phyloP scores from a whole-genome alignment of 2,113 vertebrate genomes.

The Zeus faber region DNA sequence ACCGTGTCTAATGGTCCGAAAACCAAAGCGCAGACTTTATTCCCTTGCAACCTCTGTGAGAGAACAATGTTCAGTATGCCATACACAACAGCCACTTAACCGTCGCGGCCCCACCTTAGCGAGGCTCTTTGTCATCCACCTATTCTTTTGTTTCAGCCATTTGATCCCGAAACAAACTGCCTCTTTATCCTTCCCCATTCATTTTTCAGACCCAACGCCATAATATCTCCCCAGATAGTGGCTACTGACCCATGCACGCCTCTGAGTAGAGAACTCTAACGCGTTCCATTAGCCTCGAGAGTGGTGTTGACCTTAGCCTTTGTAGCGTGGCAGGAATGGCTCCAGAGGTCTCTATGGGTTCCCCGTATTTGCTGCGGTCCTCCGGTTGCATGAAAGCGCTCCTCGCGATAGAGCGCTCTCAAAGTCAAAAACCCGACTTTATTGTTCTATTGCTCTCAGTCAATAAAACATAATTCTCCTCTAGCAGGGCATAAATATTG shows the following conservation, averaged over 20 bases:
- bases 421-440: slow-evolving; percentile 47
- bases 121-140: slow-evolving; percentile 35
- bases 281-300: slow-evolving; percentile 64
- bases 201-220: slow-evolving; percentile 59
- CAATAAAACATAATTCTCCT: slow-evolving; percentile 74
- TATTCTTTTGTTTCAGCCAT: slow-evolving; percentile 42
- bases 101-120: slow-evolving; percentile 14
- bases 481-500: slow-evolving; percentile 71
- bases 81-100: slow-evolving; percentile 57
- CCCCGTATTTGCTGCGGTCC: slow-evolving; percentile 5
- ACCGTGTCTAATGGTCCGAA: slow-evolving; percentile 52
- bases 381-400: slow-evolving; percentile 27
- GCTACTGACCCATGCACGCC: slow-evolving; percentile 35
- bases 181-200: slow-evolving; percentile 32
- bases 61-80: slow-evolving; percentile 53
- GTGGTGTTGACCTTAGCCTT: slow-evolving; percentile 56
- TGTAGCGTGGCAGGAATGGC: slow-evolving; percentile 49
- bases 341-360: slow-evolving; percentile 29
- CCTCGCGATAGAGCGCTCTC: slow-evolving; percentile 51
- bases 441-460: slow-evolving; percentile 65
- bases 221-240: slow-evolving; percentile 69
- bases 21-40: slow-evolving; percentile 27
- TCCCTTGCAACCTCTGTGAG: slow-evolving; percentile 50
- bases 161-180: slow-evolving; percentile 59
- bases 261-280: slow-evolving; percentile 44